Percentiles rank a stretch among this genome's conserved stretches.
phyloP scores from a whole-genome alignment of 2,113 vertebrate genomes.

The Forbesichthys agassizii region DNA sequence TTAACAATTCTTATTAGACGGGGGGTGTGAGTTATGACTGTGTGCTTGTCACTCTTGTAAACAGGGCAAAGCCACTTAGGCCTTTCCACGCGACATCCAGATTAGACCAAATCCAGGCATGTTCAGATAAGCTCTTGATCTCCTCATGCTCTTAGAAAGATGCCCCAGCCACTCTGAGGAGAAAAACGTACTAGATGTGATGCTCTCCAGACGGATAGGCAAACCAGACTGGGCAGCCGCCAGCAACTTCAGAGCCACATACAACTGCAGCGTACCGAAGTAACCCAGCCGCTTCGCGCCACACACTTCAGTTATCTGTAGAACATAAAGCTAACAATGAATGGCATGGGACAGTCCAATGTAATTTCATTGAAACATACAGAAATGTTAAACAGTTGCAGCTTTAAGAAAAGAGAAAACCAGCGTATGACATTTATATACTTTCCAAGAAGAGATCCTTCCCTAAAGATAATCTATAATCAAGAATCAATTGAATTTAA shows the following conservation, averaged over 20 bases:
- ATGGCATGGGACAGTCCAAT: not conserved
- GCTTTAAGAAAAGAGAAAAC: not conserved
- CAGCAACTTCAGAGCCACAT: constrained; percentile 90
- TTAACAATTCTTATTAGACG: not conserved
- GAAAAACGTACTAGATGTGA: constrained; percentile 85
- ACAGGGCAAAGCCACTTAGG: constrained; percentile 57
- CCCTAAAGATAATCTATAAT: too few relatives aligned
- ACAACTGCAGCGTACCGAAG: constrained; percentile 92
- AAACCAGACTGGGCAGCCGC: constrained; percentile 88
- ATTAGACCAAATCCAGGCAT: constrained; percentile 66
- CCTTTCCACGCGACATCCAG: constrained; percentile 61
- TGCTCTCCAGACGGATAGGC: constrained; percentile 87
- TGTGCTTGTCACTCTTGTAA: constrained; percentile 25
- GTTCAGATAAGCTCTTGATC: constrained; percentile 65
- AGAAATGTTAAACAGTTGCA: not conserved
- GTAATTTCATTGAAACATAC: not conserved
- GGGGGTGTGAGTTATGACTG: constrained; percentile 18
- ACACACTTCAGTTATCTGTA: constrained; percentile 90
- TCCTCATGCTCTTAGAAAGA: constrained; percentile 46
- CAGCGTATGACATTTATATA: too few relatives aligned
- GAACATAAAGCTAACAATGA: not conserved
- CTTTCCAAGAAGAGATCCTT: too few relatives aligned
- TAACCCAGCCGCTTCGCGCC: constrained; percentile 90
- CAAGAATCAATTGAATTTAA: too few relatives aligned
- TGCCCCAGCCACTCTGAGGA: constrained; percentile 20